Evolutionary conservation across 2,888 invertebrate species (phyloP).

Genomic region (Homarus gammarus): DNA sequence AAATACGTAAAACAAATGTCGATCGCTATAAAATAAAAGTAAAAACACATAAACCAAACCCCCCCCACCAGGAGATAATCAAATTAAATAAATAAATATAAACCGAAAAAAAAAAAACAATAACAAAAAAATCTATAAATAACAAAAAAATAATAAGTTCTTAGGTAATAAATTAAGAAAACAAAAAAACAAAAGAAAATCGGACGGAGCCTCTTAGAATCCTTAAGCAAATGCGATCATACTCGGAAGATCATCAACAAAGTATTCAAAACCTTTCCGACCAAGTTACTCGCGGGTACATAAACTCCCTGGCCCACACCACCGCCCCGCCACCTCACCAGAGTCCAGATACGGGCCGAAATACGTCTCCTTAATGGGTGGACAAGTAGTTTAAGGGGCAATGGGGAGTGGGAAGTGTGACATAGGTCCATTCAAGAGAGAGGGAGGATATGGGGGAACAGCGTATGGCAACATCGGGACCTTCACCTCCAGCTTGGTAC

Average conservation of each 20-base stretch:
- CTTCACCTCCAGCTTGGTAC: constrained; percentile 64
- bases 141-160: too few relatives aligned
- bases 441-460: constrained; percentile 35
- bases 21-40: too few relatives aligned
- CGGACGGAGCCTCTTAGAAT: too few relatives aligned
- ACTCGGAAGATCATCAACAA: constrained; percentile 39
- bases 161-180: too few relatives aligned
- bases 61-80: too few relatives aligned
- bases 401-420: neutral
- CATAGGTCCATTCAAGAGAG: constrained; percentile 38
- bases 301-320: neutral
- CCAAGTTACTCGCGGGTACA: constrained; percentile 11
- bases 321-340: neutral
- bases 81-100: too few relatives aligned
- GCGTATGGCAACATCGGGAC: constrained; percentile 61
- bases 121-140: too few relatives aligned
- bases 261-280: constrained; percentile 32
- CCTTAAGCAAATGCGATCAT: constrained; percentile 52
- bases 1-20: too few relatives aligned
- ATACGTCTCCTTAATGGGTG: neutral
- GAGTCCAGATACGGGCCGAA: neutral
- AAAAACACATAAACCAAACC: too few relatives aligned
- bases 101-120: constrained; percentile 16
- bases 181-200: too few relatives aligned
- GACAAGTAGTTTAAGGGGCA: constrained; percentile 7